Base-by-base conservation (phyloP, 2,888 invertebrate genomes). In the Eupithecia vulgata region DNA sequence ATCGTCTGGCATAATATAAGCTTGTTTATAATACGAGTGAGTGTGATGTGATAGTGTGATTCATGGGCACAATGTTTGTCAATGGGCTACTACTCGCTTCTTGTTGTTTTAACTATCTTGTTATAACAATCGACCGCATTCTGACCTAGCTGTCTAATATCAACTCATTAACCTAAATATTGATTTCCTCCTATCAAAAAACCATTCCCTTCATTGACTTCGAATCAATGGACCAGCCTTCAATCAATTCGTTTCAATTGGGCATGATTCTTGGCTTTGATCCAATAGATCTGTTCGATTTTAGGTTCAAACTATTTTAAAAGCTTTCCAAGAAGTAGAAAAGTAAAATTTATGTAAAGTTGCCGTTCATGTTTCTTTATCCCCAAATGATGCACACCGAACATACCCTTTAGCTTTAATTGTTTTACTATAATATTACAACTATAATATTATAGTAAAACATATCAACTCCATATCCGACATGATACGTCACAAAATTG, bases 231-330 rank as follows among this genome's bases (percentile, higher is more conserved):
- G 68, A 74, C 73, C 68, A 35, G 37, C 71, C 66, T 64, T 69
- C 70, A 66, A 75, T 77, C 77, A 78, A 77, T 78, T 68, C 64
- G 67, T 75, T 75, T 73, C 78, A 80, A 78, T 78, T 78, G 75
- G 48, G 67, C 66, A 71, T 68, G 68, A 61, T 45, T 61, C 68
- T 74, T 68, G 67, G 68, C 66, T 59, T 40, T 40, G 37, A 69
- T 66, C 71, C 62, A 75, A 68, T 25, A 59, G 70, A 57, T 72
- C 57, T 65, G 40, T 66, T 42, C 48, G 30, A 65, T 70, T 70
- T 72, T 57, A n/a, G 57, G 48, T 70, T 40, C 64, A 48, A 30
- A n/a, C 30, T 45, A 48, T 68, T 75, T 42, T 57, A 30, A 67
- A 45, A 45, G 17, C 17, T n/a, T 45, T 45, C n/a, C n/a, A n/a